Conservation (phyloP, 1,140 invertebrate species). For the Aradophagus sp. region DNA sequence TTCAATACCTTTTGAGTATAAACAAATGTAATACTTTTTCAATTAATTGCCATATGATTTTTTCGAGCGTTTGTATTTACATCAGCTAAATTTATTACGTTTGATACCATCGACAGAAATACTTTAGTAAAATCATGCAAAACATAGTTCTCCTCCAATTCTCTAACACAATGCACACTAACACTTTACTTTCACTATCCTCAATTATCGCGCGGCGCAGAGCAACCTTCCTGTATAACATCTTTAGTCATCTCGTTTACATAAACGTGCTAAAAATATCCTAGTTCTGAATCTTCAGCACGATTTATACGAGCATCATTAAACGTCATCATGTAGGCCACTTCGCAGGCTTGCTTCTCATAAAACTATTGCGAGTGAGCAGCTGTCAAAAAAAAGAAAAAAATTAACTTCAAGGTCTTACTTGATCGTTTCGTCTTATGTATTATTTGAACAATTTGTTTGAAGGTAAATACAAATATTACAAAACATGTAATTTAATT, state of each 20-base stretch:
- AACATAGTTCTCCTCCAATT: slow-evolving; percentile 44
- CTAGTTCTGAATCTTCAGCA: slow-evolving; percentile 39
- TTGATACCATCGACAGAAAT: not conserved
- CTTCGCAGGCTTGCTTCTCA: slow-evolving; percentile 16
- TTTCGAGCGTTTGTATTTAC: too few species aligned
- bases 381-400: slow-evolving; percentile 43
- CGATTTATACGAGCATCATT: slow-evolving; percentile 49
- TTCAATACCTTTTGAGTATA: too few species aligned
- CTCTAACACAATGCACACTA: slow-evolving; percentile 47
- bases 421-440: slow-evolving; percentile 2
- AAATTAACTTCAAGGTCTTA: slow-evolving; percentile 29
- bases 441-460: too few species aligned
- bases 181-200: slow-evolving; percentile 53
- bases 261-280: slow-evolving; percentile 53
- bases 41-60: too few species aligned
- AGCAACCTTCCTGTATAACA: slow-evolving; percentile 49
- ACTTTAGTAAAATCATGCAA: slow-evolving; percentile 32
- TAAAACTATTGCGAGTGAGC: slow-evolving; percentile 34
- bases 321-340: slow-evolving; percentile 39
- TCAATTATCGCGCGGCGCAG: slow-evolving; percentile 44
- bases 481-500: too few species aligned
- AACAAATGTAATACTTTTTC: too few species aligned
- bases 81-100: not conserved
- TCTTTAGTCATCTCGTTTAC: slow-evolving; percentile 54
- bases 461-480: too few species aligned